Evolutionary conservation across 2,888 invertebrate species (phyloP), one percentile per base, ranked within the genome.

Genomic region (Erannis defoliaria): DNA sequence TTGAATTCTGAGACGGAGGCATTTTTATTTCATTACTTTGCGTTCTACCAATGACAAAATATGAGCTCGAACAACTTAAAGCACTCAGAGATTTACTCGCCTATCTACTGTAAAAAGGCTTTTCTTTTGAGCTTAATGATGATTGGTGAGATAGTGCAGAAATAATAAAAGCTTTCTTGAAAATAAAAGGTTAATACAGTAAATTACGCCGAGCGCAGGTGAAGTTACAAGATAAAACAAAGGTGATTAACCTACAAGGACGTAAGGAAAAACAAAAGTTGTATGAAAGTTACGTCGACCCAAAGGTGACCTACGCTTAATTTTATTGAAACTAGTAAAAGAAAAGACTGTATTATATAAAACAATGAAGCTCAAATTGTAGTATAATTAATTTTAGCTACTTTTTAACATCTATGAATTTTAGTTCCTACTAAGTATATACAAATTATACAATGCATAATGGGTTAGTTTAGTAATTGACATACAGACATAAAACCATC

Each of bases 141-240:
- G 61, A 55, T 54, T 60, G 35, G 49, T 45, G 31, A 37, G 23
- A 18, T 50, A 55, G 45, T 51, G 51, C 45, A 40, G 46, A 46
- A 45, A 33, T 45, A 55, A 61, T 61, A 40, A 55, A 61, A 26
- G 45, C 55, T 50, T 45, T 45, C 49, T 43, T 54, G 42, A 55
- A 49, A 42, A 31, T 31, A 49, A 43, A 48, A 26, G 35, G 42
- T 3, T n/a, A 49, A 26, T 49, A 40, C 26, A 31, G 51, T 35
- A 51, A 49, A 51, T 38, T 55, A 49, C 37, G 12, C 16, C 12
- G 33, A 46, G 53, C 48, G 49, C 60, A 60, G 55, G 60, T 60
- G 49, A 55, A 59, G 37, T 33, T 53, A 55, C 37, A 37, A 50
- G 37, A 49, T 55, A 55, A 55, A 46, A 55, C 49, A 60, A 55